Percentiles rank a stretch among this genome's conserved stretches.
These are phyloP conservation scores for Conchocele bisecta DNA, from an alignment of 2,888 invertebrate species.

Conservation along the genomic window DNA sequence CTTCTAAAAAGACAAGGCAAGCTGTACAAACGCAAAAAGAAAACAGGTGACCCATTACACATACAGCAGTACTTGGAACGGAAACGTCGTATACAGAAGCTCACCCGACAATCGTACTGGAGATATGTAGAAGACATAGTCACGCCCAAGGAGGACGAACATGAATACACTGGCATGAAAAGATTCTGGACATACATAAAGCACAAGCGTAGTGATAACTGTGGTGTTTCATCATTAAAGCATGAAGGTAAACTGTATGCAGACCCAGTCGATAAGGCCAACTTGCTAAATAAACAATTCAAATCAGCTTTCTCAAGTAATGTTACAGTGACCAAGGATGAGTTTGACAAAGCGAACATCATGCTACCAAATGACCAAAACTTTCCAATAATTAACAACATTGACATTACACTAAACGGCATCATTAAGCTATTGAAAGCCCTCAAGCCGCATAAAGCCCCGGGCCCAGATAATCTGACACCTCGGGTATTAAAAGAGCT, in stretches of 20 bases:
- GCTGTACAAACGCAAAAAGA: constrained; percentile 23
- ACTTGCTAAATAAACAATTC: constrained; percentile 8
- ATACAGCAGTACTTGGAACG: constrained; percentile 6
- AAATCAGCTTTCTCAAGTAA: too few relatives aligned
- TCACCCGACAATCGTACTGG: constrained; percentile 26
- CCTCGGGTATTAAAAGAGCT: constrained; percentile 13
- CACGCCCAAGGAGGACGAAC: constrained; percentile 9
- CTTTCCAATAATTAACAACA: background rate
- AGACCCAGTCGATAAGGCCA: constrained; percentile 6
- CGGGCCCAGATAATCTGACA: constrained; percentile 1
- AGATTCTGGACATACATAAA: constrained; percentile 34
- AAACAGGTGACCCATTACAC: constrained; percentile 9
- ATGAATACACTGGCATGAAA: background rate
- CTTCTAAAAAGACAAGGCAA: constrained; percentile 15
- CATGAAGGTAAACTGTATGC: constrained; percentile 11
- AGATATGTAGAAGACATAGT: constrained; percentile 23
- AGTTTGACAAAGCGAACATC: background rate
- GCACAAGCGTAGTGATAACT: constrained; percentile 6
- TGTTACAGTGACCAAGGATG: background rate
- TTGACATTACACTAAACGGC: constrained; percentile 14
- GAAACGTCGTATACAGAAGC: constrained; percentile 6
- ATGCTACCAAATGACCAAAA: background rate
- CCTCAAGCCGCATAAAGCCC: constrained; percentile 8
- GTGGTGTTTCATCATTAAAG: constrained; percentile 9
- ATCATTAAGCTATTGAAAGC: constrained; percentile 2